These are phyloP conservation scores for Alethe diademata DNA, from an alignment of 2,113 vertebrate species.

Conservation along the genomic window DNA sequence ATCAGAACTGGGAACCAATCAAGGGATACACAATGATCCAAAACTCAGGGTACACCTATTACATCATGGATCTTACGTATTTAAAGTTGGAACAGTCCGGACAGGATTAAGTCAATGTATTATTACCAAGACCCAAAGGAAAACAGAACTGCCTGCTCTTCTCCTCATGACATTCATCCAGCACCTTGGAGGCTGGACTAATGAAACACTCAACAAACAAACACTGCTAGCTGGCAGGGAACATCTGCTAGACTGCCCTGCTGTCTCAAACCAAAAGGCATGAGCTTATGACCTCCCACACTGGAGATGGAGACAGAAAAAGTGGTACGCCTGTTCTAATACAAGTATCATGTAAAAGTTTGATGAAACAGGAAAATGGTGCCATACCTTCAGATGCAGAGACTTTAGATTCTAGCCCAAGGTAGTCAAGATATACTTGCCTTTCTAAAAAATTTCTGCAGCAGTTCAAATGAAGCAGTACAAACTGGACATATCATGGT, in stretches of 20 bases:
- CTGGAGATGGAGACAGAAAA: not conserved
- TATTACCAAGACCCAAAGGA: not conserved
- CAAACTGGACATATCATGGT: rapidly evolving
- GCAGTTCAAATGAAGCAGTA: not conserved
- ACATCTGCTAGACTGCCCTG: not conserved
- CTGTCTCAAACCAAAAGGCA: not conserved
- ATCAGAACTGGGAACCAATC: not conserved
- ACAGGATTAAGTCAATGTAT: not conserved
- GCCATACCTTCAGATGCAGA: not conserved
- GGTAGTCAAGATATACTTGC: not conserved
- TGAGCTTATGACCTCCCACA: not conserved
- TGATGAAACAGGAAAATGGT: not conserved
- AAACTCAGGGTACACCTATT: not conserved
- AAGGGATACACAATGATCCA: not conserved
- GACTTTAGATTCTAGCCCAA: not conserved
- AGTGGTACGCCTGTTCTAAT: not conserved
- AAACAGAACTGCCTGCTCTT: not conserved
- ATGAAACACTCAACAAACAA: not conserved
- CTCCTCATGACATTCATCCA: not conserved
- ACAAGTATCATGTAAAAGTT: not conserved
- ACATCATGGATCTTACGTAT: not conserved
- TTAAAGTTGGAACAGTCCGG: not conserved
- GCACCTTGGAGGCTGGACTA: not conserved
- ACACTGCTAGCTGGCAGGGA: not conserved
- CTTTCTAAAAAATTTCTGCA: not conserved